Conservation (phyloP, 2,888 invertebrate species). For the Sarcophaga caerulescens region DNA sequence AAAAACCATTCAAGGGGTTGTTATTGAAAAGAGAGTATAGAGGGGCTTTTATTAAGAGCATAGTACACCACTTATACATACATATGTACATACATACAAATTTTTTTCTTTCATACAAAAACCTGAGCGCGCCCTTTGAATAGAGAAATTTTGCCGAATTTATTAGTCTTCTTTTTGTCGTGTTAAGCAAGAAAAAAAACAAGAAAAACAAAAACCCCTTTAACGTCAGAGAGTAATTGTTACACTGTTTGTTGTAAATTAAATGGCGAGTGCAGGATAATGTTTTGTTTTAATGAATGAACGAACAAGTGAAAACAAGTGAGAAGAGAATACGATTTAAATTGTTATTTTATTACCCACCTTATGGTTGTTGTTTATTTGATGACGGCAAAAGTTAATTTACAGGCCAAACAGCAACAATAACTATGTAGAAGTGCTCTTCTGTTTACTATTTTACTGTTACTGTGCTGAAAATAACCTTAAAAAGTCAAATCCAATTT, state of each 20-base stretch:
- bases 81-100: constrained; percentile 18
- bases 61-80: background rate
- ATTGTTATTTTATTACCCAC: constrained; percentile 38
- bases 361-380: constrained; percentile 16
- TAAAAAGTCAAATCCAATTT: constrained; percentile 21
- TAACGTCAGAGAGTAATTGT: constrained; percentile 13
- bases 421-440: too few relatives aligned
- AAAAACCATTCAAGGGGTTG: background rate
- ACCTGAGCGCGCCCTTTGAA: constrained; percentile 51
- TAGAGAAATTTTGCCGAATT: constrained; percentile 34
- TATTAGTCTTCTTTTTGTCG: background rate
- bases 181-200: background rate
- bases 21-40: background rate
- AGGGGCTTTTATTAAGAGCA: background rate
- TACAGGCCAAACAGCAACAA: too few relatives aligned
- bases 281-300: constrained; percentile 50
- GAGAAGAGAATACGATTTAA: background rate
- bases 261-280: constrained; percentile 27
- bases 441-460: too few relatives aligned
- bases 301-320: background rate
- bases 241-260: too few relatives aligned
- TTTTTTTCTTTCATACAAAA: background rate
- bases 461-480: background rate
- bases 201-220: constrained; percentile 8
- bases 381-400: too few relatives aligned